Percentiles rank a stretch among this genome's conserved stretches.
These are phyloP conservation scores for Toxostoma redivivum DNA, from an alignment of 2,113 vertebrate species.

Conservation along the genomic window DNA sequence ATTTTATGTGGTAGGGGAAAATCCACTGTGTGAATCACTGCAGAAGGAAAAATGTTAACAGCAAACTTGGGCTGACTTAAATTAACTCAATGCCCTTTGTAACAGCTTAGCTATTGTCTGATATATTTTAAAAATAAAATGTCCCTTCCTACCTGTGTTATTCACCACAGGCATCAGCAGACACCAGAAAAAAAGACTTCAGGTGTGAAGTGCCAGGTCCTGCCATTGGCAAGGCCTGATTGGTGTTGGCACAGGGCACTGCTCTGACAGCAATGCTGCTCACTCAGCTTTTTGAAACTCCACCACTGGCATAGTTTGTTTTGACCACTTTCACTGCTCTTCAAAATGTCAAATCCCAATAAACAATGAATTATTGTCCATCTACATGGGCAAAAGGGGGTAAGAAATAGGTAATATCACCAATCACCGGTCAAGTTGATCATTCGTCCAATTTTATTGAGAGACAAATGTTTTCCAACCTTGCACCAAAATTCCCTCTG, in stretches of 20 bases:
- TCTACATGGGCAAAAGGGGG: not conserved
- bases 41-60: not conserved
- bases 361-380: not conserved
- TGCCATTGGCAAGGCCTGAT: too few relatives aligned
- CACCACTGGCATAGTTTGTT: fast-evolving
- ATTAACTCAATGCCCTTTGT: not conserved
- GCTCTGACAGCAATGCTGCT: not conserved
- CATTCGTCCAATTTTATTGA: not conserved
- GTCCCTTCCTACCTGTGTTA: not conserved
- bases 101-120: not conserved
- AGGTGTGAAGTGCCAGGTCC: not conserved
- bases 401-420: not conserved
- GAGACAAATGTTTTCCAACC: not conserved
- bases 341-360: not conserved
- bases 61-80: not conserved
- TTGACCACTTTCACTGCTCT: not conserved
- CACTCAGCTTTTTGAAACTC: not conserved
- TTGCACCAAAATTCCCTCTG: not conserved
- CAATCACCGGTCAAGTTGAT: not conserved
- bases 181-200: not conserved
- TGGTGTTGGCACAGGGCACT: fast-evolving
- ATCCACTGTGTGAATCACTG: not conserved
- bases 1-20: not conserved
- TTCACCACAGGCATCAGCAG: not conserved
- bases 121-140: not conserved